A percentile compares a stretch with the other conserved stretches of the same genome.
phyloP scores from a whole-genome alignment of 92 coral and sea anemone genomes.

The Epizoanthus stellaris region DNA sequence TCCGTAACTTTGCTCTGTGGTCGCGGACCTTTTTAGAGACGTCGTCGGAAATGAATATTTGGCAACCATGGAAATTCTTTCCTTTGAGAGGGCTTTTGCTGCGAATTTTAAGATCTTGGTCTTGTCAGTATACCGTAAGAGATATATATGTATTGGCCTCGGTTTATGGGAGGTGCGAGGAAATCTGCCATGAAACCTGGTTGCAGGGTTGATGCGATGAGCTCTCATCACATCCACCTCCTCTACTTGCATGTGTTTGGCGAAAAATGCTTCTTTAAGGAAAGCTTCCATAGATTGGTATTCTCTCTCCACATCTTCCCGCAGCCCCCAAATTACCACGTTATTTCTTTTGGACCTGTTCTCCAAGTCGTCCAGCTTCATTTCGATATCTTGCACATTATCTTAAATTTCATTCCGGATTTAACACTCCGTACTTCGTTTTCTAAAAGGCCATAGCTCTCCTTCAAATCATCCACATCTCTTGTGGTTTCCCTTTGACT shows the following conservation, averaged over 20 bases:
- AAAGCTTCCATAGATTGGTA: conserved; percentile 1
- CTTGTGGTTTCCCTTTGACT: conserved; percentile 13
- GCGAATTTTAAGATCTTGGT: conserved; percentile 17
- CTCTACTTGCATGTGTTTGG: conserved; percentile 27
- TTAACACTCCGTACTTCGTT: background rate
- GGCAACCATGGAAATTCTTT: conserved; percentile 9
- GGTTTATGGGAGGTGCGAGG: background rate
- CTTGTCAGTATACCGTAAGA: background rate
- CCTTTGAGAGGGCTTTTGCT: background rate
- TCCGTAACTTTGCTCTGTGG: conserved; percentile 29
- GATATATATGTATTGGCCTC: conserved; percentile 29
- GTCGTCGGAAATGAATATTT: conserved; percentile 39
- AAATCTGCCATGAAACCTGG: too few relatives aligned
- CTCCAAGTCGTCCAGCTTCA: conserved; percentile 5
- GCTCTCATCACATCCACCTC: conserved; percentile 41
- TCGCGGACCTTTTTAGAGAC: conserved; percentile 22
- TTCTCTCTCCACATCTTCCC: conserved; percentile 13
- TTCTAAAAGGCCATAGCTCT: background rate
- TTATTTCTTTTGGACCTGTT: conserved; percentile 32
- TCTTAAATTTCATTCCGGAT: conserved; percentile 4
- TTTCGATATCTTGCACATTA: conserved; percentile 17
- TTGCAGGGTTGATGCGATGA: conserved; percentile 28
- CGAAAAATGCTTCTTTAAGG: background rate
- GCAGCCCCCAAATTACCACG: conserved; percentile 34
- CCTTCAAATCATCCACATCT: conserved; percentile 20